phyloP scores from a whole-genome alignment of 2,888 invertebrate species.

The Lymantria dispar region DNA sequence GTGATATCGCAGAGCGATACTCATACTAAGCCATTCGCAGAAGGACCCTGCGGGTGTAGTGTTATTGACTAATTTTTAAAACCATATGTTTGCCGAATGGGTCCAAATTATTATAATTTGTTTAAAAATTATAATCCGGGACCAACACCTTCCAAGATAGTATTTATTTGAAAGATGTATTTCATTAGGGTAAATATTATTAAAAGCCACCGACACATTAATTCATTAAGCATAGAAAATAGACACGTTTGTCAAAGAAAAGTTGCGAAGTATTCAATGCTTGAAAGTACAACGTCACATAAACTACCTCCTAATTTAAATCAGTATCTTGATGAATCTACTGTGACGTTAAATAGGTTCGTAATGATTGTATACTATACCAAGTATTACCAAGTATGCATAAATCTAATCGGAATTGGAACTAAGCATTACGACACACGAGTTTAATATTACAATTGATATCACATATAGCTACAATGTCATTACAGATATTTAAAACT shows the following conservation, averaged over 20 bases:
- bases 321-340: slow-evolving; percentile 62
- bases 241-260: slow-evolving; percentile 72
- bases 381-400: slow-evolving; percentile 42
- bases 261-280: slow-evolving; percentile 72
- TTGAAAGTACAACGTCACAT: slow-evolving; percentile 54
- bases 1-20: slow-evolving; percentile 79
- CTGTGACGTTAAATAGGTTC: slow-evolving; percentile 55
- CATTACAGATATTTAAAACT: slow-evolving; percentile 11
- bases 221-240: slow-evolving; percentile 82
- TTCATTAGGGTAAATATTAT: slow-evolving; percentile 80
- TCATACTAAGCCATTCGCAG: slow-evolving; percentile 67
- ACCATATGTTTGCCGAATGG: slow-evolving; percentile 75
- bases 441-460: slow-evolving; percentile 18
- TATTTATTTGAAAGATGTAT: slow-evolving; percentile 82
- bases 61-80: slow-evolving; percentile 63
- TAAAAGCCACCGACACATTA: slow-evolving; percentile 83
- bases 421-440: slow-evolving; percentile 52
- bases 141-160: slow-evolving; percentile 82
- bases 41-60: slow-evolving; percentile 55
- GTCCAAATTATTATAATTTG: slow-evolving; percentile 82
- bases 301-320: slow-evolving; percentile 80
- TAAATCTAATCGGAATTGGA: slow-evolving; percentile 78
- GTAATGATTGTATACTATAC: slow-evolving; percentile 46
- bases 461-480: slow-evolving; percentile 9
- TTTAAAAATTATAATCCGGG: slow-evolving; percentile 83